A percentile compares a stretch with the other conserved stretches of the same genome.
phyloP scores from a whole-genome alignment of 2,113 vertebrate genomes.

The Ictalurus furcatus region DNA sequence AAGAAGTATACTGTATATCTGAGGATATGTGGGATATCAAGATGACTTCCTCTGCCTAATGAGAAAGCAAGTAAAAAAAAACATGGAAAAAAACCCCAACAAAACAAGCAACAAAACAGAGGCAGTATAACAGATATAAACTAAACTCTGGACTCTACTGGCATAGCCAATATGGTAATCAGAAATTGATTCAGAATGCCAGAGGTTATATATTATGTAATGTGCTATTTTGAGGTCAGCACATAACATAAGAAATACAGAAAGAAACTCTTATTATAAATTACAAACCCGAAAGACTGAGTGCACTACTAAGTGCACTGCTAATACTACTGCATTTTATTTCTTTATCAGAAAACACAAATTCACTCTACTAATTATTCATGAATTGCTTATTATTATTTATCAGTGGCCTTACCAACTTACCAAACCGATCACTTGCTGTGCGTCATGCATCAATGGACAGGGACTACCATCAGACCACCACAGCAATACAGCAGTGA shows the following conservation, averaged over 20 bases:
- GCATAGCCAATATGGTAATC: constrained; percentile 40
- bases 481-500: background rate
- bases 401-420: background rate
- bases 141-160: background rate
- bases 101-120: background rate
- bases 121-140: background rate
- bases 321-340: background rate
- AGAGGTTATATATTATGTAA: constrained; percentile 44
- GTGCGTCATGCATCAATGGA: background rate
- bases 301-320: background rate
- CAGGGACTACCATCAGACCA: background rate
- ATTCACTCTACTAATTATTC: background rate
- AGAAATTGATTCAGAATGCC: constrained; percentile 41
- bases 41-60: background rate
- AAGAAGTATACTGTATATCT: constrained; percentile 10
- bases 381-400: background rate
- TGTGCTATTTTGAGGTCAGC: constrained; percentile 31
- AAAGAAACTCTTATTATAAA: background rate
- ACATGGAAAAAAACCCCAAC: too few species aligned
- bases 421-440: background rate
- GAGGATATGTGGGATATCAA: constrained; percentile 13
- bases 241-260: constrained; percentile 11
- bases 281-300: background rate
- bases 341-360: background rate
- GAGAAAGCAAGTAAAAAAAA: constrained; percentile 3